Base-by-base conservation (phyloP, 2,888 invertebrate species). In the Ophion ventricosus region DNA sequence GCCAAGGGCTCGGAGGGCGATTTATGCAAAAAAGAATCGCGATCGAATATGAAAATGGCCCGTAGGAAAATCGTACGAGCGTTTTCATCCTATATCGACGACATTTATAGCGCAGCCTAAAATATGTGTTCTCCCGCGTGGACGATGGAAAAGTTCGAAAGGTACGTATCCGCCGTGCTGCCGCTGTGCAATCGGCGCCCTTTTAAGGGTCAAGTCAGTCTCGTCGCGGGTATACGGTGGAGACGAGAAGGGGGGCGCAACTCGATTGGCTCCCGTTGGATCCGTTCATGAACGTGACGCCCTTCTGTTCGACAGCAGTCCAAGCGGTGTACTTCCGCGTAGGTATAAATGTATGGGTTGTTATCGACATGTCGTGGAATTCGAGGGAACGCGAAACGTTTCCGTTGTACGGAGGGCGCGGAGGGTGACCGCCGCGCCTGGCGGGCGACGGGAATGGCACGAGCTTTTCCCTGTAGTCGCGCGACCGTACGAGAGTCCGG, bases 351-450 rank as follows among this genome's bases (percentile, higher is more conserved):
- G 69, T 81, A 75, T 54, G 67, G 66, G 66, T 79, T 79, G 84
- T 84, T 82, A 84, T 84, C 82, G 84, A 84, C 75, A 79, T 74
- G 70, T 72, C 84, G 82, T 70, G 61, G 66, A 76, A 84, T 75
- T 79, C 75, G 72, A 63, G 82, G 70, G 82, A 75, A 79, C 72
- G 78, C 61, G 75, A 84, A 75, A 77, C 76, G 84, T 84, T 82
- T 84, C 66, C 67, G 75, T 67, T 61, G 56, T 84, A 79, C 75
- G 79, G 84, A 40, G 56, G 56, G 56, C 23, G 17, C 0, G 66
- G 57, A 8, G 26, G 56, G 17, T 29, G 80, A 61, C 43, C 40
- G 54, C 73, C 61, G 80, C 66, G 80, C 66, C 74, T 59, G 79
- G 56, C 56, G 72, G 82, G 61, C 66, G 79, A 79, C 75, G 66